A percentile compares a stretch with the other conserved stretches of the same genome.
These are phyloP conservation scores for Serinus canaria DNA, from an alignment of 2,113 vertebrate genomes.

Conservation along the genomic window DNA sequence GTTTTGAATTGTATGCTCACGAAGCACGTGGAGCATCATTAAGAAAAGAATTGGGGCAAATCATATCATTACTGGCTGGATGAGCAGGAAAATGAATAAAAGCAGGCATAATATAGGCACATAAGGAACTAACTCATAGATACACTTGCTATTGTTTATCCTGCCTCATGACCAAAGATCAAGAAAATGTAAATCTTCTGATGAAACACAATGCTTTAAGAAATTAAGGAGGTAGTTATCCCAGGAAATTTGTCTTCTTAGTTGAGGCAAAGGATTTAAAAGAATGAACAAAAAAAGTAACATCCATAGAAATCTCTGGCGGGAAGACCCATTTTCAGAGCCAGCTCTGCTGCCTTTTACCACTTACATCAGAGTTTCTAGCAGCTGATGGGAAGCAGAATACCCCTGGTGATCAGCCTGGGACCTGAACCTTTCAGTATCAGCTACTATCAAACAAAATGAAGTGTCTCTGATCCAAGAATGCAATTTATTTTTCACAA, in stretches of 20 bases:
- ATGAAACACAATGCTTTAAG: not conserved
- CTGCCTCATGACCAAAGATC: not conserved
- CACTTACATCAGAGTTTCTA: not conserved
- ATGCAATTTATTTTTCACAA: not conserved
- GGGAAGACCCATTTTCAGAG: not conserved
- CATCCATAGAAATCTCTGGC: not conserved
- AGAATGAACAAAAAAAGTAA: not conserved
- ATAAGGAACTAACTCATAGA: not conserved
- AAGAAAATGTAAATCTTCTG: conserved; percentile 20
- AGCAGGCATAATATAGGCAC: not conserved
- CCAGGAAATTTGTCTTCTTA: not conserved
- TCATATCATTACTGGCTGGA: not conserved
- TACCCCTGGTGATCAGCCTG: not conserved
- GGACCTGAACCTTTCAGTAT: not conserved
- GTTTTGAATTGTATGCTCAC: not conserved
- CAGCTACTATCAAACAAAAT: not conserved
- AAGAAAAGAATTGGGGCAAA: not conserved
- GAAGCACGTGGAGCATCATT: not conserved
- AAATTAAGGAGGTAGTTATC: not conserved
- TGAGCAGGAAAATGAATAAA: not conserved
- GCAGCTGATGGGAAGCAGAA: not conserved
- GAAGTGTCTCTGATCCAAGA: not conserved
- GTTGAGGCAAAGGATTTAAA: not conserved
- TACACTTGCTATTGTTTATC: not conserved
- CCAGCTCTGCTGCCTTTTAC: not conserved